Conservation (phyloP, 2,888 invertebrate species). For the Nemotelus pantherinus region DNA sequence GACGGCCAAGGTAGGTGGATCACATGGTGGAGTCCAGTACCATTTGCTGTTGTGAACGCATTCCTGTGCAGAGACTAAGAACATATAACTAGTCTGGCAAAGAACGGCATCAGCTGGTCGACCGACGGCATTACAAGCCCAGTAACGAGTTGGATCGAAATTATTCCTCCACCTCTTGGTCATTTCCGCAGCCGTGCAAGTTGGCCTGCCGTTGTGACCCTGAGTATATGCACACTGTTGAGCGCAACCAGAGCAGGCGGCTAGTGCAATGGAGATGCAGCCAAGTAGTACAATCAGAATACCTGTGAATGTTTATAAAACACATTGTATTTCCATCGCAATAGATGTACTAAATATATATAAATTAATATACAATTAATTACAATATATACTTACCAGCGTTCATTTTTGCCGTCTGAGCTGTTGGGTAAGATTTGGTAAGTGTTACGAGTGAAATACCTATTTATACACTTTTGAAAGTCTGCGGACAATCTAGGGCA, state of each 20-base stretch:
- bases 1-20: background rate
- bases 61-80: background rate
- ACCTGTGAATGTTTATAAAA: constrained; percentile 2
- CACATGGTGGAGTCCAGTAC: constrained; percentile 29
- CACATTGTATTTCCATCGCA: background rate
- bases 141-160: constrained; percentile 21
- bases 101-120: background rate
- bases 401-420: background rate
- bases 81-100: constrained; percentile 2
- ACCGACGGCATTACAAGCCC: background rate
- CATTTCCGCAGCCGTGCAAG: background rate
- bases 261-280: background rate
- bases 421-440: too few species aligned
- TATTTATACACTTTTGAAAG: too few species aligned
- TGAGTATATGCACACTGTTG: background rate
- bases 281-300: constrained; percentile 3
- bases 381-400: background rate
- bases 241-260: background rate
- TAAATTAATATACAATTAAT: background rate
- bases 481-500: too few species aligned
- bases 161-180: constrained; percentile 22
- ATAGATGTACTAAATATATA: background rate
- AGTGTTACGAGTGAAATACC: too few species aligned
- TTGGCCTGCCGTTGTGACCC: background rate
- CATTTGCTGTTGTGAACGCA: constrained; percentile 11